These are phyloP conservation scores for Stramonita haemastoma DNA, from an alignment of 2,888 invertebrate genomes.

Conservation along the genomic window DNA sequence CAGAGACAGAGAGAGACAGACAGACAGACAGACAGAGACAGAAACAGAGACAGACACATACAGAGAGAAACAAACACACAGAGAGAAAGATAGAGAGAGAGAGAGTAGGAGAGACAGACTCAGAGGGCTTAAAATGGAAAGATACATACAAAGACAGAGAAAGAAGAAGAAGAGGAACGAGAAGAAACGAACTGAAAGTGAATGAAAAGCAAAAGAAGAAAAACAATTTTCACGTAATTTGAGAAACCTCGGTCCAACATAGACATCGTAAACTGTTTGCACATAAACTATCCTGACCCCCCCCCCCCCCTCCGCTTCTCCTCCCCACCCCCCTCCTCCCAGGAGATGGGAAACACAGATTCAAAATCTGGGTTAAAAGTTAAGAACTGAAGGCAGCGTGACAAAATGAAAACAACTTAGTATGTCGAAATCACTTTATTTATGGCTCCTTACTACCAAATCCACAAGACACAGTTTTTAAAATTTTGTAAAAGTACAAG, in stretches of 20 bases:
- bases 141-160: neutral
- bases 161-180: neutral
- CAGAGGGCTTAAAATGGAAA: neutral
- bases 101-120: neutral
- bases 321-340: too few relatives aligned
- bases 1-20: neutral
- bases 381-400: too few relatives aligned
- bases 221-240: neutral
- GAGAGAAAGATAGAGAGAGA: neutral
- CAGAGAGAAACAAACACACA: neutral
- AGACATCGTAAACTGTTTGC: neutral
- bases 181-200: neutral
- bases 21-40: neutral
- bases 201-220: neutral
- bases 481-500: too few relatives aligned
- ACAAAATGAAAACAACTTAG: too few relatives aligned
- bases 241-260: neutral
- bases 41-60: neutral
- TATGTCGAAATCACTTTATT: too few relatives aligned
- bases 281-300: too few relatives aligned
- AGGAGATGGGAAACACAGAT: too few relatives aligned
- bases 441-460: too few relatives aligned
- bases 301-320: too few relatives aligned
- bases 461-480: too few relatives aligned
- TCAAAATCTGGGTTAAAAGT: too few relatives aligned